Conservation (phyloP, 2,888 invertebrate species). For the Eledona agricola region DNA sequence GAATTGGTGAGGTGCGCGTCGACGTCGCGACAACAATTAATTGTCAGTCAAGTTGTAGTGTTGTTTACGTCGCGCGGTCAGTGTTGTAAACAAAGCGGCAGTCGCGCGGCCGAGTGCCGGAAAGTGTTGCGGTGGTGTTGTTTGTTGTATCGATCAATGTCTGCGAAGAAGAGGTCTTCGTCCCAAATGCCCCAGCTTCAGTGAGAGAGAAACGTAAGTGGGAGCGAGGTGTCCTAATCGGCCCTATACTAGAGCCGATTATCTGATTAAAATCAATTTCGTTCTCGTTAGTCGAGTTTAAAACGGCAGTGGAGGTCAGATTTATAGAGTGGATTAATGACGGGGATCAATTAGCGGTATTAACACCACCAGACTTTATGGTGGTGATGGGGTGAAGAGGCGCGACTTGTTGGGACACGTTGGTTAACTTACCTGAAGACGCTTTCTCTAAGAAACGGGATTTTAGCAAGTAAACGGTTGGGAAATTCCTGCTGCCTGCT, state of each 20-base stretch:
- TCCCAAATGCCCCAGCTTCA: constrained; percentile 9
- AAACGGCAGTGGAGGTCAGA: constrained; percentile 55
- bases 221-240: constrained; percentile 15
- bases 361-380: constrained; percentile 12
- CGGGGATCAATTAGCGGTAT: no score
- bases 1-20: neutral
- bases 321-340: constrained; percentile 47
- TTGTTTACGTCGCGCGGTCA: neutral
- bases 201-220: constrained; percentile 24
- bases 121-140: constrained; percentile 7
- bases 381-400: no score
- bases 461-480: no score
- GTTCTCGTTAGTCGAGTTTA: constrained; percentile 51
- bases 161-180: constrained; percentile 18
- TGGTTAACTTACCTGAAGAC: no score
- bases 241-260: constrained; percentile 43
- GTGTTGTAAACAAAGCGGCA: constrained; percentile 2
- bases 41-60: no score
- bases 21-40: constrained; percentile 9
- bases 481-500: no score
- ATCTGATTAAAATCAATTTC: constrained; percentile 60
- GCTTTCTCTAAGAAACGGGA: no score
- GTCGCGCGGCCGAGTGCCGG: constrained; percentile 5
- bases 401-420: no score
- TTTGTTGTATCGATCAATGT: constrained; percentile 19